Base-by-base conservation (phyloP, 2,888 invertebrate genomes). In the Drosophila tanythrix region DNA sequence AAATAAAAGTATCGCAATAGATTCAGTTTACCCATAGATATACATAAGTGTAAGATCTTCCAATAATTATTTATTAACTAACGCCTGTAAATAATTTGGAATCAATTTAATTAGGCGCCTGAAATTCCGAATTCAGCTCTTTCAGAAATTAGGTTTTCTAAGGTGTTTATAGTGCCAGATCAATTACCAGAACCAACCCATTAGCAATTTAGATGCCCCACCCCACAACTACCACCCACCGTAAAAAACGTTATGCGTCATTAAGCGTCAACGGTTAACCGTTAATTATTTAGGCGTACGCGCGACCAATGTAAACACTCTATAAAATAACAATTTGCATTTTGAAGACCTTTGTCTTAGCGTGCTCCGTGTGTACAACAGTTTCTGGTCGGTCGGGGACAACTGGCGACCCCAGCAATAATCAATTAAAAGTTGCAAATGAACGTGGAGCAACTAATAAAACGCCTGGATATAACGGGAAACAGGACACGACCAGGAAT, bases 381-480 rank as follows among this genome's bases (percentile, higher is more conserved):
- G 25, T 55, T 21, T 21, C 40, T 43, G 21, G 33, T 46, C 15
- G 31, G 18, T 36, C n/a, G 65, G 55, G 31, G 18, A 36, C 27
- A 51, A 57, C 43, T 52, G 64, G 40, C 48, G 10, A 63, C 25
- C 58, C 55, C 38, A 59, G 70, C 76, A 80, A 84, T 89, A 90
- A 90, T 89, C 90, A 89, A 89, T 90, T 90, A 83, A 81, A 85
- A 87, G 83, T 85, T 77, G 78, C 77, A 86, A 89, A 89, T 83
- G 83, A 82, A 81, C 76, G 57, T 21, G 65, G 43, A 63, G 73
- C 48, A 83, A 85, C 86, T 83, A 84, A 84, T 88, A 88, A 78
- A 78, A 74, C 31, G 78, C n/a, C 53, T 35, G 71, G 64, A 63
- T 59, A 70, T 21, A 64, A 48, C 13, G n/a, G 38, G 27, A 56